A percentile compares a stretch with the other conserved stretches of the same genome.
These are phyloP conservation scores for Simalia tracyae DNA, from an alignment of 2,797 vertebrate genomes.

Conservation along the genomic window DNA sequence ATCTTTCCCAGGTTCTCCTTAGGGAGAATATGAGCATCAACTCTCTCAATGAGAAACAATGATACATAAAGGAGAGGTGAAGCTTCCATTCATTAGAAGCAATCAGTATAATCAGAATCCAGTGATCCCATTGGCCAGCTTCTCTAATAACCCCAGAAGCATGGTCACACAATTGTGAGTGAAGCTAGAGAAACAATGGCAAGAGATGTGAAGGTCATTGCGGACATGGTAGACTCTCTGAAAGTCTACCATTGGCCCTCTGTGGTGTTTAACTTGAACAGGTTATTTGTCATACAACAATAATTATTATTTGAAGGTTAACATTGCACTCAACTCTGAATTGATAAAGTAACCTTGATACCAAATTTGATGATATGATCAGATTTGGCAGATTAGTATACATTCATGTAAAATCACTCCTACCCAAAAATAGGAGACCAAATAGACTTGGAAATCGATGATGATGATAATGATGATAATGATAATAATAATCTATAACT, in stretches of 20 bases:
- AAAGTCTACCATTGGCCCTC: slow-evolving; percentile 14
- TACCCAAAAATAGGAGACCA: slow-evolving; percentile 13
- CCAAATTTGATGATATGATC: slow-evolving; percentile 26
- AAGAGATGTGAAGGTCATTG: slow-evolving; percentile 4
- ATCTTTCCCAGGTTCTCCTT: slow-evolving; percentile 43
- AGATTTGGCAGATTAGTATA: not conserved
- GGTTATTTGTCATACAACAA: not conserved
- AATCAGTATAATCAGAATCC: slow-evolving; percentile 43
- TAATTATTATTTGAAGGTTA: slow-evolving; percentile 33
- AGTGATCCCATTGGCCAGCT: slow-evolving; percentile 51
- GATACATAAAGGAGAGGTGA: slow-evolving; percentile 43
- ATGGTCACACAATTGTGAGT: slow-evolving; percentile 16
- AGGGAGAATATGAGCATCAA: slow-evolving; percentile 50
- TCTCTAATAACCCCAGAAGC: slow-evolving; percentile 52
- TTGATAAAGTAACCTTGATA: slow-evolving; percentile 20
- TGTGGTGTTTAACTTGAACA: slow-evolving; percentile 37
- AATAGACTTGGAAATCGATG: slow-evolving; percentile 58
- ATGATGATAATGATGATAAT: slow-evolving; percentile 34
- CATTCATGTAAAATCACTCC: not conserved
- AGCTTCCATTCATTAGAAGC: slow-evolving; percentile 53
- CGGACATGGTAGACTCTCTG: slow-evolving; percentile 20
- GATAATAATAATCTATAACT: slow-evolving; percentile 17
- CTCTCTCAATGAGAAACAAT: slow-evolving; percentile 53
- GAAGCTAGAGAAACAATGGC: not conserved
- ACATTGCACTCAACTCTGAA: slow-evolving; percentile 26